Evolutionary conservation across 2,113 vertebrate genomes (phyloP), one percentile per base, ranked within the genome.

Genomic region (Oncorhynchus nerka): DNA sequence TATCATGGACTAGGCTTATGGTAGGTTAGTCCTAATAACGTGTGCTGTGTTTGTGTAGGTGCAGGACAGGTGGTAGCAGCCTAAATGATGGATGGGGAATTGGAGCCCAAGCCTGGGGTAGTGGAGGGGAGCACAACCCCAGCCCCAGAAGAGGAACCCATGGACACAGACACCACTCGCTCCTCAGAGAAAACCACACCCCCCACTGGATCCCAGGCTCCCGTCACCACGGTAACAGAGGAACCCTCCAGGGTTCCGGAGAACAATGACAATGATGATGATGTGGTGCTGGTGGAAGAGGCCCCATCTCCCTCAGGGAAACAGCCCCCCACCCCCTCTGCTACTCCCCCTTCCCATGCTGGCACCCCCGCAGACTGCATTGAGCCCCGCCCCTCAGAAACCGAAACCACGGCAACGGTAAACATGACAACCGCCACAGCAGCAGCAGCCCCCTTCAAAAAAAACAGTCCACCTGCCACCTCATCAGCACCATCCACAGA

Each of bases 201-300:
- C 72, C 79, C 80, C 34, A 57, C 55, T 0, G 48, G 88, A 84
- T 79, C 74, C 84, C 70, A 76, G 80, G 88, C 90, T 81, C 72
- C 79, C 8, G 87, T 79, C 87, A 81, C 95, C 85, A 82, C 93
- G 86, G 87, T 65, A 83, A 89, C 87, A 1, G 86, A 67, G 77
- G 88, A 77, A 34, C 28, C 62, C 51, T 70, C 81, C 75, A 78
- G 73, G 57, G 48, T 70, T 49, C 39, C 67, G 82, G 94, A 93
- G 76, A 87, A 90, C 85, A 90, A 92, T 39, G 39, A 39, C 39
- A 39, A 45, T 76, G 89, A 94, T 67, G 94, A 94, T 0, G 97
- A 98, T 69, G 97, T 99, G 80, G 97, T 99, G 77, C 95, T 99
- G 74, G 95, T 98, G 78, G 95, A 95, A 51, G 97, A 96, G 93